phyloP scores from a whole-genome alignment of 2,113 vertebrate genomes.

The Phainopepla nitens region DNA sequence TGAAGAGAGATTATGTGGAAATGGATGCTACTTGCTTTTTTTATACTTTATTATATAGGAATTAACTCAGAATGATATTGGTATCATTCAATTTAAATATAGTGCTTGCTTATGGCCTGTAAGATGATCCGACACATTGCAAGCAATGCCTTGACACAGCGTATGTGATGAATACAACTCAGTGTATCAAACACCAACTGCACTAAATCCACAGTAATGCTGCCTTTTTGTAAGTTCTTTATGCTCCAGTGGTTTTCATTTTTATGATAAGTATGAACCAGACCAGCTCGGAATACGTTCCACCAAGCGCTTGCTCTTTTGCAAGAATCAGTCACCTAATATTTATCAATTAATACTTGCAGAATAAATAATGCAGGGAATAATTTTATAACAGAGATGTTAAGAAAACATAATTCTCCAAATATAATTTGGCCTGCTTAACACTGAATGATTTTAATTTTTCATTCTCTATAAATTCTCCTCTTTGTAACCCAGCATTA shows the following conservation, averaged over 20 bases:
- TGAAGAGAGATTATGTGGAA: conserved; percentile 45
- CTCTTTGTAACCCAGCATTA: not conserved
- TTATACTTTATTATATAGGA: conserved; percentile 43
- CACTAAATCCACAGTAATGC: conserved; percentile 62
- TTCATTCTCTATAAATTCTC: not conserved
- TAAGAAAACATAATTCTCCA: conserved; percentile 35
- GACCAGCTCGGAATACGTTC: not conserved
- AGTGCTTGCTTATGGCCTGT: conserved; percentile 20
- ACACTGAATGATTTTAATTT: not conserved
- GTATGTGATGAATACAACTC: conserved; percentile 40
- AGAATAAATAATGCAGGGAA: not conserved
- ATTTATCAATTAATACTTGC: conserved; percentile 32
- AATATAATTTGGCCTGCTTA: conserved; percentile 51
- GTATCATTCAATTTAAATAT: conserved; percentile 48
- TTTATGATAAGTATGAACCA: conserved; percentile 49
- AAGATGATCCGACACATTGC: conserved; percentile 9
- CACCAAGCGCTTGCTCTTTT: not conserved
- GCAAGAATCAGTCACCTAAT: not conserved
- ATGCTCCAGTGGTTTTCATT: conserved; percentile 59
- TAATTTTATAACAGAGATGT: not conserved
- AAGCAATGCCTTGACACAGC: conserved; percentile 49
- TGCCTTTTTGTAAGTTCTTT: conserved; percentile 51
- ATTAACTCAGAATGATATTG: conserved; percentile 39
- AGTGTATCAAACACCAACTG: conserved; percentile 40
- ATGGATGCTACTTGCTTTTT: conserved; percentile 33